Evolutionary conservation across 1,140 invertebrate genomes (phyloP).

Genomic region (Trypoxylus dichotomus): DNA sequence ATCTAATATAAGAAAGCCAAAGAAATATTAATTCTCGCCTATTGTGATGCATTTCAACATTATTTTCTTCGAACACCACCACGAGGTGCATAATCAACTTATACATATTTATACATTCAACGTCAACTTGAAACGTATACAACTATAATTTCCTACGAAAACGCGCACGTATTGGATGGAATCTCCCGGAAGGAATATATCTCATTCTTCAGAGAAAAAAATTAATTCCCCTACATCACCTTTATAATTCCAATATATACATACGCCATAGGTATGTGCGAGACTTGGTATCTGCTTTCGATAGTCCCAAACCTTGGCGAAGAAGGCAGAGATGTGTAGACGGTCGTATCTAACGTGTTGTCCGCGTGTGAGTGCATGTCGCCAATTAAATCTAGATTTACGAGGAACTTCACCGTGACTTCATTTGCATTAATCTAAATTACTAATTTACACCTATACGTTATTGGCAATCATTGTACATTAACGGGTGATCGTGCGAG

Average conservation of each 20-base stretch:
- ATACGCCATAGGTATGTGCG: background rate
- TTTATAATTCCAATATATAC: background rate
- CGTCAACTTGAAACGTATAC: background rate
- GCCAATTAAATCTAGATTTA: conserved; percentile 23
- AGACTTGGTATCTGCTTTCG: background rate
- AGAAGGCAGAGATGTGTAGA: background rate
- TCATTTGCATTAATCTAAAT: conserved; percentile 28
- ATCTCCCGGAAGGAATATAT: background rate
- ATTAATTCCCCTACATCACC: background rate
- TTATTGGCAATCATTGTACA: conserved; percentile 6
- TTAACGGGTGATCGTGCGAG: background rate
- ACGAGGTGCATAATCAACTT: background rate
- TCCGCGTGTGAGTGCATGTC: background rate
- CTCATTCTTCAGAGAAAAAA: background rate
- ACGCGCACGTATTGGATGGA: background rate
- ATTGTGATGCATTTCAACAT: no score
- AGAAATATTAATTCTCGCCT: no score
- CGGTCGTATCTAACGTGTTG: background rate
- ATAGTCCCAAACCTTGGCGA: background rate
- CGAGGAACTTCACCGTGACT: background rate
- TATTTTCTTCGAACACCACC: no score
- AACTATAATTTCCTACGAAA: background rate
- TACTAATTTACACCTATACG: conserved; percentile 22
- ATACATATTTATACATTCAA: conserved; percentile 1
- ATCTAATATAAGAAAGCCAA: no score